phyloP scores from a whole-genome alignment of 2,888 invertebrate species.

The Seira ritae region DNA sequence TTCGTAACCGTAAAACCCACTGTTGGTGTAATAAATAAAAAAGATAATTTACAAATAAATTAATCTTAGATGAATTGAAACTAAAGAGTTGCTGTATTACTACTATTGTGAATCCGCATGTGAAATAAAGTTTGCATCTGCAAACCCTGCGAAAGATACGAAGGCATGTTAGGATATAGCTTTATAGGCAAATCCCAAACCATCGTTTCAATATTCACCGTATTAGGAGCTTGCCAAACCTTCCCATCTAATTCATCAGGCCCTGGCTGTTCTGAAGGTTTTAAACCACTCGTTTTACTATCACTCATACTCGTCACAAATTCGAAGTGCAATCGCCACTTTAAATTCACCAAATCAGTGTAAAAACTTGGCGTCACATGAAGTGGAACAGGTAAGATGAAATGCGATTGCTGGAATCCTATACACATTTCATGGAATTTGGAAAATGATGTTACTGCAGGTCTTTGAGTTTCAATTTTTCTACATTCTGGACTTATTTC shows the following conservation, averaged over 20 bases:
- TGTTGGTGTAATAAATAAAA: too few species aligned
- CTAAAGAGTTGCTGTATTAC: neutral
- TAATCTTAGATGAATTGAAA: neutral
- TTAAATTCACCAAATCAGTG: slow-evolving; percentile 90
- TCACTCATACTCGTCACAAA: slow-evolving; percentile 87
- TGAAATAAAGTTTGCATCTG: slow-evolving; percentile 76
- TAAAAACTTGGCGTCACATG: slow-evolving; percentile 97
- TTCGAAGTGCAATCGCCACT: slow-evolving; percentile 98
- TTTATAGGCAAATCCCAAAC: slow-evolving; percentile 98
- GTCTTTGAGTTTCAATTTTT: slow-evolving; percentile 76
- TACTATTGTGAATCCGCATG: slow-evolving; percentile 65
- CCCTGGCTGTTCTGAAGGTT: slow-evolving; percentile 80
- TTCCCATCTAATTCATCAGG: slow-evolving; percentile 78
- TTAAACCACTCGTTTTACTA: slow-evolving; percentile 65
- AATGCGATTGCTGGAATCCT: slow-evolving; percentile 89
- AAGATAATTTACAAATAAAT: too few species aligned
- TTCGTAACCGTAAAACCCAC: too few species aligned
- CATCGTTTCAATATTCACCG: slow-evolving; percentile 97
- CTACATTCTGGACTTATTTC: slow-evolving; percentile 78
- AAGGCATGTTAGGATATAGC: slow-evolving; percentile 93
- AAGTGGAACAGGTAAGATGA: slow-evolving; percentile 94
- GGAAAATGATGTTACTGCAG: slow-evolving; percentile 84
- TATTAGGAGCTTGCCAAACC: slow-evolving; percentile 89
- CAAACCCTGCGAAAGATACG: slow-evolving; percentile 83
- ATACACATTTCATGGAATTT: slow-evolving; percentile 95